Evolutionary conservation across 2,888 invertebrate species (phyloP), one percentile per base, ranked within the genome.

Genomic region (Synanthedon formicaeformis): DNA sequence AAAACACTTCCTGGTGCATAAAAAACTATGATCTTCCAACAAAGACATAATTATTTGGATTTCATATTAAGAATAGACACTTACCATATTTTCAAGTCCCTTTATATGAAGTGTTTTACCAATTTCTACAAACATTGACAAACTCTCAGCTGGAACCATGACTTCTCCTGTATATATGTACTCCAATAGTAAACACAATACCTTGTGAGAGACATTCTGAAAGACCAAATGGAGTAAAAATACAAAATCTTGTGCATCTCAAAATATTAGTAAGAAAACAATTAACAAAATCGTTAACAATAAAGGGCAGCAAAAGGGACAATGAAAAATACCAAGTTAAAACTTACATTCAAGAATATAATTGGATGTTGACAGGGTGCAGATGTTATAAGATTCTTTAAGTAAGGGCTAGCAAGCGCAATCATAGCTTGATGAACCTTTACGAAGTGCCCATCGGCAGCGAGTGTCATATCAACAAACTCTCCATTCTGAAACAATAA

Each of bases 381-480:
- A 10, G 88, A 84, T 23, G 75, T 67, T 45, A 88, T 78, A 14
- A 88, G 69, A 48, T 83, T 80, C 56, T 85, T 88, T 11, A 88
- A 58, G 58, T 82, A 88, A 8, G 88, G 82, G 55, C 88, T 88
- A 40, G 86, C 81, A 52, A 87, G 64, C 0, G 88, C 87, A 54
- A 88, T 66, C 27, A 83, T 56, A 10, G 79, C 66, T 63, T 82
- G 78, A 55, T 83, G 87, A 10, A 84, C 86, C 66, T 85, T 87
- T 4, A 86, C 85, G 54, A 79, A 72, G 57, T 82, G 81, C 1
- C 85, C 86, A 63, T 86, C 85, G 3, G 86, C 85, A 34, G 86
- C 86, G 55, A 88, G 54, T 0, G 87, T 88, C 81, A 87, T 79
- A 53, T 88, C 87, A 18, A 88, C 87, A 63, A 87, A 82, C 57